Conservation (phyloP, 23 tunicate genomes). For the Botrylloides violaceus region DNA sequence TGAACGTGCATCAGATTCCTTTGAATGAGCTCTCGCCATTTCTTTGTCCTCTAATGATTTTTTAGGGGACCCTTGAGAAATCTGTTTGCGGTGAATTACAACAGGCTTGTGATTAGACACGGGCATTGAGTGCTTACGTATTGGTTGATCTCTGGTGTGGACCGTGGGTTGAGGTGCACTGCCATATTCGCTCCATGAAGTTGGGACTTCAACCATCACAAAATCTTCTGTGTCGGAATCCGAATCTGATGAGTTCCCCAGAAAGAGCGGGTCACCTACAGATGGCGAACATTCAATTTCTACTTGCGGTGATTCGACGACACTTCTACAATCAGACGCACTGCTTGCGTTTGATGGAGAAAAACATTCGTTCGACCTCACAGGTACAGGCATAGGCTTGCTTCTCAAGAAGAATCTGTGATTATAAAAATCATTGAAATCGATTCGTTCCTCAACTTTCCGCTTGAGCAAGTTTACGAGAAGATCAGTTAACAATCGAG, state of each 20-base stretch:
- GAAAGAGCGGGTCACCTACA: slow-evolving; percentile 26
- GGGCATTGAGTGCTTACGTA: background rate
- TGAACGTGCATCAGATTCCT: background rate
- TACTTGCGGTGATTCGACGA: slow-evolving; percentile 59
- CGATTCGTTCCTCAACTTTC: slow-evolving; percentile 43
- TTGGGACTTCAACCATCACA: slow-evolving; percentile 60
- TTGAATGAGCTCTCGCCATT: background rate
- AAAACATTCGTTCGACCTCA: slow-evolving; percentile 4
- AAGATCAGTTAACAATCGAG: slow-evolving; percentile 48
- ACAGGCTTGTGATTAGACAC: background rate
- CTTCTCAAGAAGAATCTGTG: slow-evolving; percentile 52
- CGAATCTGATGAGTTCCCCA: slow-evolving; percentile 33
- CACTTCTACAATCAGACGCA: slow-evolving; percentile 63
- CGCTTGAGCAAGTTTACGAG: slow-evolving; percentile 45
- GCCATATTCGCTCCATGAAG: slow-evolving; percentile 28
- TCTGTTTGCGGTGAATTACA: background rate
- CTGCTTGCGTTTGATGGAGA: slow-evolving; percentile 58
- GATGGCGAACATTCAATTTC: slow-evolving; percentile 16
- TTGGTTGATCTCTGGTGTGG: background rate
- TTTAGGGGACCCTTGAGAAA: background rate
- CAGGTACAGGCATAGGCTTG: slow-evolving; percentile 69
- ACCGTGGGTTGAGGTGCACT: background rate
- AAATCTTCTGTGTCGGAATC: slow-evolving; percentile 67
- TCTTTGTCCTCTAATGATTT: background rate
- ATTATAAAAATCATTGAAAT: slow-evolving; percentile 65